Percentiles rank a stretch among this genome's conserved stretches.
These are phyloP conservation scores for Setophaga coronata DNA, from an alignment of 2,113 vertebrate species.

Conservation along the genomic window DNA sequence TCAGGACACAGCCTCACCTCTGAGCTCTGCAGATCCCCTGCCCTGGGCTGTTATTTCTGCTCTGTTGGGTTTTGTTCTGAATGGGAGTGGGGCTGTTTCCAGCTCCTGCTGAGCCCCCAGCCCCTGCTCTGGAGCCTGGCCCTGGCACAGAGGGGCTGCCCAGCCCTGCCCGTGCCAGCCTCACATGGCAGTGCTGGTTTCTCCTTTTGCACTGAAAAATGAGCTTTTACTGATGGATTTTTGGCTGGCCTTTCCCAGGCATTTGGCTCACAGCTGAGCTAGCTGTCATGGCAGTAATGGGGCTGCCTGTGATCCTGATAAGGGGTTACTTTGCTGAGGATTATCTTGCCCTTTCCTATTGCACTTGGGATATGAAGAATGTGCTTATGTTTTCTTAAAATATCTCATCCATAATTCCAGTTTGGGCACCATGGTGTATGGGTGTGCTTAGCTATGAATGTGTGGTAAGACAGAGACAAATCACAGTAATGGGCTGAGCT, in stretches of 20 bases:
- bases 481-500: neutral
- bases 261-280: neutral
- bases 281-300: slow-evolving; percentile 32
- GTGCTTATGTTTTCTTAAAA: neutral
- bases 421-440: neutral
- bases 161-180: neutral
- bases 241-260: slow-evolving; percentile 35
- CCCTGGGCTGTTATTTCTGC: neutral
- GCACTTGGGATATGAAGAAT: neutral
- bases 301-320: neutral
- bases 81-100: neutral
- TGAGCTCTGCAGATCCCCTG: neutral
- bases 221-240: neutral
- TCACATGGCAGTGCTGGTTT: accelerated
- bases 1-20: neutral
- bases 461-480: neutral
- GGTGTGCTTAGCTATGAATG: neutral
- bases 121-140: neutral
- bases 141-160: neutral
- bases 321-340: neutral
- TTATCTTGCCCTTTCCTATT: slow-evolving; percentile 36
- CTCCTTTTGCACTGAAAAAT: neutral
- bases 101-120: neutral
- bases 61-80: neutral
- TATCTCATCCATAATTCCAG: neutral